Percentiles rank a stretch among this genome's conserved stretches.
phyloP scores from a whole-genome alignment of 2,113 vertebrate species.

The Seriola dumerili region DNA sequence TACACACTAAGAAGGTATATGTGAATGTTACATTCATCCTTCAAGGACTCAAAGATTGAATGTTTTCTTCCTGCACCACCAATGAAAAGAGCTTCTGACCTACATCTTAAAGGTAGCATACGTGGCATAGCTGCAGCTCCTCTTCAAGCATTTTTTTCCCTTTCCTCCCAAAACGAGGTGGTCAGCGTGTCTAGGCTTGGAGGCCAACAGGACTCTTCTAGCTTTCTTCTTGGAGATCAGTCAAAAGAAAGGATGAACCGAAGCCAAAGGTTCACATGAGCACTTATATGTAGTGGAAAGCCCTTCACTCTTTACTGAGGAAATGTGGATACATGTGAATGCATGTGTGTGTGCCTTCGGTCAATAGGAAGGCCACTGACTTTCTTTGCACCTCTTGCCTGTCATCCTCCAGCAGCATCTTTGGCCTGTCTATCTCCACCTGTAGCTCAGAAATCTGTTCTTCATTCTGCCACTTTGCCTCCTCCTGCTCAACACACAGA shows the following conservation, averaged over 20 bases:
- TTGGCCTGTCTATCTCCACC: conserved; percentile 69
- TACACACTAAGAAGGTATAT: conserved; percentile 26
- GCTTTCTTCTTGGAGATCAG: conserved; percentile 49
- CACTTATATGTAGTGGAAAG: conserved; percentile 47
- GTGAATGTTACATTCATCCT: conserved; percentile 56
- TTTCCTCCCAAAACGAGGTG: conserved; percentile 35
- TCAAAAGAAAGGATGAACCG: conserved; percentile 43
- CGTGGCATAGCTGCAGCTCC: conserved; percentile 38
- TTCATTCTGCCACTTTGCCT: conserved; percentile 68
- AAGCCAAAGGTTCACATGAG: conserved; percentile 37
- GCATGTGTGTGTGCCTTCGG: conserved; percentile 16
- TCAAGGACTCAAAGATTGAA: conserved; percentile 57
- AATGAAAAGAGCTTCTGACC: conserved; percentile 61
- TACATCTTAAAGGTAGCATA: conserved; percentile 42
- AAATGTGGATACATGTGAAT: conserved; percentile 47
- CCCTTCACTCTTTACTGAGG: conserved; percentile 11
- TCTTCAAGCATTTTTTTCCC: conserved; percentile 40
- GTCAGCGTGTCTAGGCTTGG: conserved; percentile 53
- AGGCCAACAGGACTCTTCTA: conserved; percentile 38
- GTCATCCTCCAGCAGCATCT: conserved; percentile 69
- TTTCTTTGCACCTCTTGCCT: conserved; percentile 59
- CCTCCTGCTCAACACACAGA: conserved; percentile 66
- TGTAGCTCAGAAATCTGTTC: conserved; percentile 78
- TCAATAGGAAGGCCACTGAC: conserved; percentile 61
- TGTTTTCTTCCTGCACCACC: conserved; percentile 40